Evolutionary conservation across 2,888 invertebrate genomes (phyloP).

Genomic region (Platycnemis pennipes): DNA sequence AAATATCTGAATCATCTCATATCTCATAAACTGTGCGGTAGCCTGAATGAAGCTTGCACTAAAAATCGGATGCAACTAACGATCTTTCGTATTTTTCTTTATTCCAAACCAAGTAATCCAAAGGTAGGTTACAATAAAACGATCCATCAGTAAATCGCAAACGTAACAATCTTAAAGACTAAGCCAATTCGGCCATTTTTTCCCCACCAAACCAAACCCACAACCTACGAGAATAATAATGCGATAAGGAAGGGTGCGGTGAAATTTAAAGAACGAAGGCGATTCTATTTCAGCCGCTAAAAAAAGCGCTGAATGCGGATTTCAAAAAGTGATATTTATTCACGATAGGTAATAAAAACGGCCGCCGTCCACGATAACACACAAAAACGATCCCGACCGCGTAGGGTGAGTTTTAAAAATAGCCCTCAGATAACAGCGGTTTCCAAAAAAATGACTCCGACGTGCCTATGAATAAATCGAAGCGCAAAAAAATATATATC

Average conservation of each 20-base stretch:
- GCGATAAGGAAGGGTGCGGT: not conserved
- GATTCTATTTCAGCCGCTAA: not conserved
- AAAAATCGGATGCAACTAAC: too few species aligned
- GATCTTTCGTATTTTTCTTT: not conserved
- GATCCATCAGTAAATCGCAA: not conserved
- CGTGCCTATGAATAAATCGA: conserved; percentile 10
- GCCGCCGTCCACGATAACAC: not conserved
- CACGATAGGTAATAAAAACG: not conserved
- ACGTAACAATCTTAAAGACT: not conserved
- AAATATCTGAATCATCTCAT: too few species aligned
- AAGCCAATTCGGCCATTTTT: not conserved
- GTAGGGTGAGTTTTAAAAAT: not conserved
- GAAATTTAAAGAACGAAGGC: not conserved
- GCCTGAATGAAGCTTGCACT: too few species aligned
- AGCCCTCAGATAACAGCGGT: not conserved
- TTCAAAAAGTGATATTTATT: not conserved
- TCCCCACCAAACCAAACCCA: not conserved
- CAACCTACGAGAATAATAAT: not conserved
- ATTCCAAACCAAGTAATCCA: not conserved
- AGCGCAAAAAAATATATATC: not conserved
- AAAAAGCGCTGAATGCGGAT: not conserved
- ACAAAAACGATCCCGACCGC: not conserved
- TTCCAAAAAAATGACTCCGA: not conserved
- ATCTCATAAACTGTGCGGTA: too few species aligned
- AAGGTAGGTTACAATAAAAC: not conserved